Conservation (phyloP, 2,113 vertebrate genomes). For the Zosterops pallidus region DNA sequence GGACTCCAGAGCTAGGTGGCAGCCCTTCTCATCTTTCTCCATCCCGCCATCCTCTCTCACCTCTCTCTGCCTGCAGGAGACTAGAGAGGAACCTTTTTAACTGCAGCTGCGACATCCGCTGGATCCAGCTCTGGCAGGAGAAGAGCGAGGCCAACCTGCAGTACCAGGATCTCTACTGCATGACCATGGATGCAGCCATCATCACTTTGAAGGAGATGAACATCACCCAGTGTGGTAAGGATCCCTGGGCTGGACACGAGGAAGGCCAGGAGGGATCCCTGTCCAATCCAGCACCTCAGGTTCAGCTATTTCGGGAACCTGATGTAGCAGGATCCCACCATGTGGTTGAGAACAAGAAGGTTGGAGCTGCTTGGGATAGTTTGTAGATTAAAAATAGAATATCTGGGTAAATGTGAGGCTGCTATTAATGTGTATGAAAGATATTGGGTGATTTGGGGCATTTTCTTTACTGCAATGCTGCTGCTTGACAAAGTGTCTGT, state of each 20-base stretch:
- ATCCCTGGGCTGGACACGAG: accelerated
- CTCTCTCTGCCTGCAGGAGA: conserved; percentile 70
- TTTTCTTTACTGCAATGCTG: not conserved
- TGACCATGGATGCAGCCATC: conserved; percentile 77
- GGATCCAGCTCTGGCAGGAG: conserved; percentile 98
- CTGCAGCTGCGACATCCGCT: conserved; percentile 95
- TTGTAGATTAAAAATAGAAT: not conserved
- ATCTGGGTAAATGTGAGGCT: not conserved
- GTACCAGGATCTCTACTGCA: conserved; percentile 88
- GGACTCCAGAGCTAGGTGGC: not conserved
- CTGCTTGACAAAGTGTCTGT: not conserved
- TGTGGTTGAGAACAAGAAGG: not conserved
- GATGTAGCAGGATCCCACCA: not conserved
- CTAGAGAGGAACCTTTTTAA: conserved; percentile 91
- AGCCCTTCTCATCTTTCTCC: not conserved
- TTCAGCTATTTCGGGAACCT: not conserved
- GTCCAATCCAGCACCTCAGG: not conserved
- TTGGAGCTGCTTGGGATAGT: not conserved
- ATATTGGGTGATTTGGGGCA: not conserved
- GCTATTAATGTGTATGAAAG: not conserved
- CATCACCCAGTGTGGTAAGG: conserved; percentile 92
- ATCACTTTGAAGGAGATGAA: conserved; percentile 90
- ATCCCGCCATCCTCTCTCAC: conserved; percentile 6
- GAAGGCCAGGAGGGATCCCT: not conserved
- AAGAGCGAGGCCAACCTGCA: conserved; percentile 87